Conservation (phyloP, 2,888 invertebrate genomes). For the Phania funesta region DNA sequence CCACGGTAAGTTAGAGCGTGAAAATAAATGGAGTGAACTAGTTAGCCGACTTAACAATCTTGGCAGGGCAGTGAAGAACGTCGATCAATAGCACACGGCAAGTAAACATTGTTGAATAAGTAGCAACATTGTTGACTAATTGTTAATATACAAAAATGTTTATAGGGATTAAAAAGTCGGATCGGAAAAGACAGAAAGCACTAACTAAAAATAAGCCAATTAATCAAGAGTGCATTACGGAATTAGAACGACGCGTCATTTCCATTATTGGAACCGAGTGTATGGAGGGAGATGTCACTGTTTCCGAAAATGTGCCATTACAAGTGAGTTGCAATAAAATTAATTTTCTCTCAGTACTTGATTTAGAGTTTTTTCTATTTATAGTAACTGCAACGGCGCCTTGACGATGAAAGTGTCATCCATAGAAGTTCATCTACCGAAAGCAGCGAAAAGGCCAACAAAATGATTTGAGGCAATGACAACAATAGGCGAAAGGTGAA, state of each 20-base stretch:
- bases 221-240: not conserved
- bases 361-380: not conserved
- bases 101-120: not conserved
- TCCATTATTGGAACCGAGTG: not conserved
- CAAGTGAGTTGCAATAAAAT: not conserved
- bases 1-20: not conserved
- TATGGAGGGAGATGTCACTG: not conserved
- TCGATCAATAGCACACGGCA: not conserved
- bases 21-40: not conserved
- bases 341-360: too few relatives aligned
- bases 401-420: not conserved
- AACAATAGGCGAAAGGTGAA: not conserved
- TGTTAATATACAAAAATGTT: not conserved
- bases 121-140: too few relatives aligned
- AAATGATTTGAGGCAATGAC: not conserved
- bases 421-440: not conserved
- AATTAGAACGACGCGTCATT: not conserved
- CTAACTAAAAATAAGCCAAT: not conserved
- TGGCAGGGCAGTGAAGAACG: not conserved
- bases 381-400: not conserved
- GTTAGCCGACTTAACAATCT: not conserved
- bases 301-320: not conserved
- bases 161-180: not conserved
- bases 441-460: not conserved
- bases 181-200: not conserved